phyloP scores from a whole-genome alignment of 2,797 vertebrate genomes.

The Chromobotia macracanthus region DNA sequence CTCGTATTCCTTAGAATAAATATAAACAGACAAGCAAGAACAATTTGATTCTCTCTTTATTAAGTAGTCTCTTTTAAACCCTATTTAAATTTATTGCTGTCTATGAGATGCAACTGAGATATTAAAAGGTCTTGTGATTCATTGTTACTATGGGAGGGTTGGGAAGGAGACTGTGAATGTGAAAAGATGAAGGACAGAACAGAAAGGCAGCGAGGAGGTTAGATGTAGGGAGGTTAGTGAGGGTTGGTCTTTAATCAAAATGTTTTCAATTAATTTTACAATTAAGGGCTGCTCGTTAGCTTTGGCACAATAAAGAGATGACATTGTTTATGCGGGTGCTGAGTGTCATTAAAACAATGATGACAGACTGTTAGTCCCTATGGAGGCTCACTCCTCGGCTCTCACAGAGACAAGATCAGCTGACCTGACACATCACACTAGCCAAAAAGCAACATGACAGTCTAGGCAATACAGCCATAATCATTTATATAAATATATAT shows the following conservation, averaged over 20 bases:
- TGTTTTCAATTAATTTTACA: conserved; percentile 82
- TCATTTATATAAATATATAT: too few species aligned
- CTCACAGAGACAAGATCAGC: conserved; percentile 70
- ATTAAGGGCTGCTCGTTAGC: conserved; percentile 78
- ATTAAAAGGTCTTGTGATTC: neutral
- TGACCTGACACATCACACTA: conserved; percentile 64
- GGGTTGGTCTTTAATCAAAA: conserved; percentile 80
- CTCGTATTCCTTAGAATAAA: too few species aligned
- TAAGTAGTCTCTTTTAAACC: too few species aligned
- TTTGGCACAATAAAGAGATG: conserved; percentile 75
- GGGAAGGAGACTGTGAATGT: conserved; percentile 35
- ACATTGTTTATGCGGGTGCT: conserved; percentile 71
- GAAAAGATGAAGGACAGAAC: conserved; percentile 2
- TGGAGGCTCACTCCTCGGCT: conserved; percentile 64
- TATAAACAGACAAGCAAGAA: too few species aligned
- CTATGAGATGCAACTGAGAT: neutral
- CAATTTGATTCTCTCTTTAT: too few species aligned
- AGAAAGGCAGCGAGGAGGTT: conserved; percentile 50
- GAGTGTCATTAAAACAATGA: conserved; percentile 78
- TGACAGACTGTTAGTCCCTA: conserved; percentile 76
- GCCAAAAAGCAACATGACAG: too few species aligned
- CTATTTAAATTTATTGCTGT: neutral
- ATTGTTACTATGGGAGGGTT: neutral
- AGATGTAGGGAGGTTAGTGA: conserved; percentile 58
- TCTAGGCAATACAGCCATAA: too few species aligned